Evolutionary conservation across 2,888 invertebrate genomes (phyloP).

Genomic region (Neoaliturus tenellus): DNA sequence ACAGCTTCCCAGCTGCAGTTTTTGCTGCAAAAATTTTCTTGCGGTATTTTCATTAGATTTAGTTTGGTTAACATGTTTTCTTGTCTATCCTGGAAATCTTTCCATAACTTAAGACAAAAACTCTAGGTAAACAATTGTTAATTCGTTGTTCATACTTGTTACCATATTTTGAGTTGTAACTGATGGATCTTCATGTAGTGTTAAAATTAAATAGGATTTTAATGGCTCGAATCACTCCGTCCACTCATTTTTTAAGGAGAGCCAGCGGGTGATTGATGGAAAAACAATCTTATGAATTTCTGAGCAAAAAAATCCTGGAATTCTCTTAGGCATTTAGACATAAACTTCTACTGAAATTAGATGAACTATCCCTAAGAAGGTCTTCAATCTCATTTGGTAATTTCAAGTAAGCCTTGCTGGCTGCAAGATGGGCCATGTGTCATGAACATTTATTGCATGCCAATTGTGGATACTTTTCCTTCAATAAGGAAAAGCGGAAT

Average conservation of each 20-base stretch:
- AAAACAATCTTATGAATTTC: slow-evolving; percentile 38
- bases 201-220: not conserved
- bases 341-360: slow-evolving; percentile 36
- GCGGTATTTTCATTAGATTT: no score
- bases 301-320: slow-evolving; percentile 28
- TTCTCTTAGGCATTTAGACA: not conserved
- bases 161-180: slow-evolving; percentile 21
- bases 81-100: no score
- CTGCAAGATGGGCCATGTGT: slow-evolving; percentile 41
- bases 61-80: no score
- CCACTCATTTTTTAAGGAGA: slow-evolving; percentile 17
- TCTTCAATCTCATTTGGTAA: slow-evolving; percentile 31
- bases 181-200: slow-evolving; percentile 41
- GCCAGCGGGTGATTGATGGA: slow-evolving; percentile 19
- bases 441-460: slow-evolving; percentile 34
- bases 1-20: no score
- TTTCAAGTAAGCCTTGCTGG: slow-evolving; percentile 38
- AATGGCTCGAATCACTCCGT: slow-evolving; percentile 16
- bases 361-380: not conserved
- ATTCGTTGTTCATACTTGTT: slow-evolving; percentile 34
- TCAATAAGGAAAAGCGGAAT: slow-evolving; percentile 28
- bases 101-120: slow-evolving; percentile 50
- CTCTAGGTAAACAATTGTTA: slow-evolving; percentile 31
- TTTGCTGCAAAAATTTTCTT: no score
- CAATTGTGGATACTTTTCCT: slow-evolving; percentile 16